Evolutionary conservation across 2,888 invertebrate species (phyloP).

Genomic region (Neoascia interrupta): DNA sequence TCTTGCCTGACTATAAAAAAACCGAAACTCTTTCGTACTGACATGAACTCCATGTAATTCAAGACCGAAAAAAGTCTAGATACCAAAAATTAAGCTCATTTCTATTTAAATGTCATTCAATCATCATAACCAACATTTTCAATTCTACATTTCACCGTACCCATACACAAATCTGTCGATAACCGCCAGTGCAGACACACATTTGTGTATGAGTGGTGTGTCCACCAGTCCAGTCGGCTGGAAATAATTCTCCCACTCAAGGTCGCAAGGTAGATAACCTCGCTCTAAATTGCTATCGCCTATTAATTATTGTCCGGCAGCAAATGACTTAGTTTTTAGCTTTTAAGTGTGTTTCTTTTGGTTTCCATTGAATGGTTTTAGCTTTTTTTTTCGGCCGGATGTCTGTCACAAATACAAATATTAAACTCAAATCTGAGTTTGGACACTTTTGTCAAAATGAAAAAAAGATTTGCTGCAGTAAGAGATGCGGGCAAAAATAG

Average conservation of each 20-base stretch:
- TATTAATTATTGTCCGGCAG: constrained; percentile 33
- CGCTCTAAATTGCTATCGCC: constrained; percentile 55
- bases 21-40: too few relatives aligned
- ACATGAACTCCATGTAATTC: too few relatives aligned
- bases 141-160: neutral
- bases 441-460: too few relatives aligned
- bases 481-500: too few relatives aligned
- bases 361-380: neutral
- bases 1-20: too few relatives aligned
- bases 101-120: constrained; percentile 38
- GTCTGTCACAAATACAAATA: too few relatives aligned
- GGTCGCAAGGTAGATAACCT: constrained; percentile 65
- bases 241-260: constrained; percentile 52
- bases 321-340: constrained; percentile 7
- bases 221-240: constrained; percentile 14
- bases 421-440: too few relatives aligned
- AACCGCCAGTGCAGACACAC: neutral
- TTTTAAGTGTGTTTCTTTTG: constrained; percentile 5
- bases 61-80: too few relatives aligned
- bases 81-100: constrained; percentile 22
- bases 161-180: too few relatives aligned
- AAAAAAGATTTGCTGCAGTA: too few relatives aligned
- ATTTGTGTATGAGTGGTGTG: neutral
- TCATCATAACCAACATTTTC: constrained; percentile 19
- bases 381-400: constrained; percentile 11